These are phyloP conservation scores for Microtus oregoni DNA, from an alignment of 2,113 vertebrate species.

Conservation along the genomic window DNA sequence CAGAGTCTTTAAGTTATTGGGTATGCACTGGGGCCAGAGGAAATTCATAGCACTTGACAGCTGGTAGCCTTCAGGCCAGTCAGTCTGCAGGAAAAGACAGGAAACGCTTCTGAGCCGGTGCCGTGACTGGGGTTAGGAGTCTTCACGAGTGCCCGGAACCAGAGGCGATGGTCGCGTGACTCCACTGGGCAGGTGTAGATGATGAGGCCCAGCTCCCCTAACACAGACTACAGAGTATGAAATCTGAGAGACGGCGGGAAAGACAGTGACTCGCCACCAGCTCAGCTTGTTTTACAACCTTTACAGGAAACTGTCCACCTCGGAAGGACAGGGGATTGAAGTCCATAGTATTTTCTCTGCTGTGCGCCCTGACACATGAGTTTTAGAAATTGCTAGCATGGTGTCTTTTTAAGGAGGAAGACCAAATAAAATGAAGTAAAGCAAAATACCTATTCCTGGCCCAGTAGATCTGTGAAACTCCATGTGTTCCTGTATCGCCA, in stretches of 20 bases:
- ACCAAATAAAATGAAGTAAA: neutral
- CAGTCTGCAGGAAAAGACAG: slow-evolving; percentile 82
- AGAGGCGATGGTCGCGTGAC: neutral
- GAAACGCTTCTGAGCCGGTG: neutral
- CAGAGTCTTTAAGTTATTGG: slow-evolving; percentile 90
- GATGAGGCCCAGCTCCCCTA: neutral
- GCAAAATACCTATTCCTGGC: neutral
- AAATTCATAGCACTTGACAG: slow-evolving; percentile 90
- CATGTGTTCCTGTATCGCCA: neutral
- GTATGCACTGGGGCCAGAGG: slow-evolving; percentile 90
- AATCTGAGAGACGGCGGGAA: neutral
- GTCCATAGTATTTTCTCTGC: neutral
- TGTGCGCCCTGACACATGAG: neutral
- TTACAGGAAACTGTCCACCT: neutral
- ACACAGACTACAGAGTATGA: neutral
- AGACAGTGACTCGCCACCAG: neutral
- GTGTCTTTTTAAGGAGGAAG: neutral
- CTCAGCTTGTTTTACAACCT: neutral
- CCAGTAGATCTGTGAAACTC: neutral
- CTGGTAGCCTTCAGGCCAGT: slow-evolving; percentile 92
- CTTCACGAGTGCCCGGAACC: rapidly evolving
- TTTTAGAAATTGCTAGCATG: neutral
- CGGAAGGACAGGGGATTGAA: neutral
- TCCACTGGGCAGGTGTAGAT: neutral
- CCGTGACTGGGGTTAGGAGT: neutral